Evolutionary conservation across 2,113 vertebrate species (phyloP).

Genomic region (Talpa occidentalis): DNA sequence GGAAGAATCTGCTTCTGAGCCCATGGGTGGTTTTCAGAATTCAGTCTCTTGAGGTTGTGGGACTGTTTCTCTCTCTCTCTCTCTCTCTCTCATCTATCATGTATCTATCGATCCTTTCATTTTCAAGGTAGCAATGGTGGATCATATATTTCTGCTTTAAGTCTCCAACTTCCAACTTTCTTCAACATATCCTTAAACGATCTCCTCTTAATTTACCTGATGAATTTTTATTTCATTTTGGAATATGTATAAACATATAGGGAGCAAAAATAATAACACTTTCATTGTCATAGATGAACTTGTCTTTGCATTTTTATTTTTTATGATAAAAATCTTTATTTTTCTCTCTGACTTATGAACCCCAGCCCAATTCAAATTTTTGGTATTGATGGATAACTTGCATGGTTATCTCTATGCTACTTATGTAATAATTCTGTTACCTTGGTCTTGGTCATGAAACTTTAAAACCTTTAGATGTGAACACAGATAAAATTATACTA

Average conservation of each 20-base stretch:
- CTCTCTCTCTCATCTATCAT: background rate
- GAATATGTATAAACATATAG: background rate
- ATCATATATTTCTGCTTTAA: background rate
- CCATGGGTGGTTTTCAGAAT: background rate
- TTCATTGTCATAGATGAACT: background rate
- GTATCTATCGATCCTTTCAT: background rate
- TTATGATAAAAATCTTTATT: background rate
- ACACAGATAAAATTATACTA: background rate
- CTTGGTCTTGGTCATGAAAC: background rate
- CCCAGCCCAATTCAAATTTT: background rate
- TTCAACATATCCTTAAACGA: background rate
- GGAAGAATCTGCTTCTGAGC: background rate
- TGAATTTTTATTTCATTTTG: conserved; percentile 1
- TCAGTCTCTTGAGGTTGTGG: background rate
- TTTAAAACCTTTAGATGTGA: background rate
- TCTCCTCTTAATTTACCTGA: background rate
- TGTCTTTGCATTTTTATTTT: background rate
- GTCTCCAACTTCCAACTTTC: background rate
- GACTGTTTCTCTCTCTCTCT: background rate
- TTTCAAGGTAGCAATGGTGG: background rate
- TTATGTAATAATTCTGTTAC: background rate
- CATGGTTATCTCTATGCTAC: background rate
- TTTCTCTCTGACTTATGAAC: background rate
- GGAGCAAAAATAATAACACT: background rate
- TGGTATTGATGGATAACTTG: background rate